phyloP scores from a whole-genome alignment of 2,888 invertebrate species.

The Pemphredon lugubris region DNA sequence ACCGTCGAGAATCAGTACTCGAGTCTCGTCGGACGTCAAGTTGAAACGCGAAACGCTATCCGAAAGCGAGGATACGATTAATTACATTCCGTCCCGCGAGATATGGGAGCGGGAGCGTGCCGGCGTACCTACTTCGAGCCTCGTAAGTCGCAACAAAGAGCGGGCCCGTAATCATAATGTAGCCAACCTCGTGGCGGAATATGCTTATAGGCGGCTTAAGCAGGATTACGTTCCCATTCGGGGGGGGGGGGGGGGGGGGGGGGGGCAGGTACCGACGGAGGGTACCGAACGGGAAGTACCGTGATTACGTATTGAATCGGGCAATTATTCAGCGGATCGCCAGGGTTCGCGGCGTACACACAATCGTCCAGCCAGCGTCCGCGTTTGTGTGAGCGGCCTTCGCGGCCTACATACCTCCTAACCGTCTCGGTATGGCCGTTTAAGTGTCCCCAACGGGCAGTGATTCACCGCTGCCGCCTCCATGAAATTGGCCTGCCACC shows the following conservation, averaged over 20 bases:
- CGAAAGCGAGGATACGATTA: no score
- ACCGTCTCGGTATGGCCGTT: slow-evolving; percentile 45
- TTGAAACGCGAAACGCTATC: no score
- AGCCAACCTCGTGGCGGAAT: no score
- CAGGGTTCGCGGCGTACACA: slow-evolving; percentile 56
- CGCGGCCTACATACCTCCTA: slow-evolving; percentile 31
- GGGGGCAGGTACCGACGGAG: slow-evolving; percentile 31
- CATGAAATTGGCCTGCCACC: slow-evolving; percentile 69
- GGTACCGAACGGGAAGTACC: slow-evolving; percentile 66
- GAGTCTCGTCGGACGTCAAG: no score
- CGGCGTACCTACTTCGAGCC: no score
- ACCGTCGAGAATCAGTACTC: no score
- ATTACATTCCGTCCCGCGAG: no score
- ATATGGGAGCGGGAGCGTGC: no score
- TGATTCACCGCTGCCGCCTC: slow-evolving; percentile 69
- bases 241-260: slow-evolving; percentile 32
- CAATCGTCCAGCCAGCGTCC: slow-evolving; percentile 58
- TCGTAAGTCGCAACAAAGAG: no score
- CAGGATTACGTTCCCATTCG: slow-evolving; percentile 59
- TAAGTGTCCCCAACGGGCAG: slow-evolving; percentile 69
- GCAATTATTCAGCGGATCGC: slow-evolving; percentile 73
- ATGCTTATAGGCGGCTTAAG: slow-evolving; percentile 61
- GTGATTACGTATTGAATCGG: slow-evolving; percentile 74
- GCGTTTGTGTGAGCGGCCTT: slow-evolving; percentile 23
- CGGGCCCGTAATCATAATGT: no score